phyloP scores from a whole-genome alignment of 2,888 invertebrate species.

The Ophion ellenae region DNA sequence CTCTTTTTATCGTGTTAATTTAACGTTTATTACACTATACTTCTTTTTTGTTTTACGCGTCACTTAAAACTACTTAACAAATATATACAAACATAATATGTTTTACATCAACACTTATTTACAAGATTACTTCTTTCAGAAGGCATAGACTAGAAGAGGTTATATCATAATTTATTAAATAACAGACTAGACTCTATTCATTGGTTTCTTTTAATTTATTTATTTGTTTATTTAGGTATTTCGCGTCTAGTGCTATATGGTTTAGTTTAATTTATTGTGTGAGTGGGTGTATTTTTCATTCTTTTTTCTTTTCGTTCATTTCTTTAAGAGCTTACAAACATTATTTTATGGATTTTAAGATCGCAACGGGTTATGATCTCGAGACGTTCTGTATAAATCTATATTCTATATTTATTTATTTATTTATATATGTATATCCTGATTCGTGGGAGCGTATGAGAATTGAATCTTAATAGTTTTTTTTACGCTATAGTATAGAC shows the following conservation, averaged over 20 bases:
- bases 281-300: constrained; percentile 29
- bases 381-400: constrained; percentile 64
- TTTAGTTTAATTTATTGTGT: constrained; percentile 59
- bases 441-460: constrained; percentile 60
- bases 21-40: constrained; percentile 71
- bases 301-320: constrained; percentile 24
- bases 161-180: constrained; percentile 64
- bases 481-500: constrained; percentile 55
- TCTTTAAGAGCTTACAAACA: constrained; percentile 60
- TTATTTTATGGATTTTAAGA: constrained; percentile 62
- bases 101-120: constrained; percentile 73
- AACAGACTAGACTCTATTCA: constrained; percentile 66
- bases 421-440: constrained; percentile 53
- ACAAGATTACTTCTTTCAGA: constrained; percentile 69
- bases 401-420: constrained; percentile 54
- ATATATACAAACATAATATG: constrained; percentile 74
- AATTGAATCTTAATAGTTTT: constrained; percentile 49
- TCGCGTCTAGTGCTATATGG: constrained; percentile 59
- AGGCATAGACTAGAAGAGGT: constrained; percentile 71
- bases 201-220: constrained; percentile 30
- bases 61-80: constrained; percentile 74
- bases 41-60: constrained; percentile 67
- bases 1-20: constrained; percentile 67
- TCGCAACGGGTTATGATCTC: constrained; percentile 62
- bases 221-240: constrained; percentile 58